Base-by-base conservation (phyloP, 2,113 vertebrate species). In the Barnardius zonarius region DNA sequence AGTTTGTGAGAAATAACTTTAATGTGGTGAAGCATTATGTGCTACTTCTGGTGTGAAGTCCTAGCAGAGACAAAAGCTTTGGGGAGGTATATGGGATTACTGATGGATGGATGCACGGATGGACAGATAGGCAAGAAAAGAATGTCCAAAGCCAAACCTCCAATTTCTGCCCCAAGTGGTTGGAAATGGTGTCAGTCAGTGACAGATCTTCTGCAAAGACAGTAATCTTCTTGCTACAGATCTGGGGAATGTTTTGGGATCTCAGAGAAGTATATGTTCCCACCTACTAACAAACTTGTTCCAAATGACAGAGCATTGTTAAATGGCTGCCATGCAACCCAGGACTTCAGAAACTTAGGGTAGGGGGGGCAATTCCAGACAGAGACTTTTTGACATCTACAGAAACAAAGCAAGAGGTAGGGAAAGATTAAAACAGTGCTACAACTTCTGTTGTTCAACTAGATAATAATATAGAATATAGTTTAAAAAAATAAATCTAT, bases 401-500 rank as follows among this genome's bases (percentile, higher is more conserved):
- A 74, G 55, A 43, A 79, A 80, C 23, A 68, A 90, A 94, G 12
- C 39, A 62, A 90, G 81, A 95, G 52, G 69, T 10, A 90, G 61
- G 39, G 13, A 88, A 86, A 88, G 46, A 41, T 20, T 83, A 83
- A 90, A 96, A 81, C 35, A 68, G 75, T 41, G 43, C 52, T 88
- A 85, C 52, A 90, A 78, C 51, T 70, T 75, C 23, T 41, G 35
- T 24, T 74, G 18, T 67, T 83, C 73, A 86, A 35, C 37, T 51
- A 76, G 27, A 61, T 33, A 64, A 7, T 55, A 91, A 85, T n/a
- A 86, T 0, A 74, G 35, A 91, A 74, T 27, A 57, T 9, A 43
- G 24, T 84, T 88, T 51, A 10, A 64, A 95, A 93, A 95, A 93
- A 94, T 37, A 92, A 75, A 44, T 57, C 49, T 76, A 57, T 83